Evolutionary conservation across 1,140 invertebrate species (phyloP), one percentile per base, ranked within the genome.

Genomic region (Vollenhovia emeryi): DNA sequence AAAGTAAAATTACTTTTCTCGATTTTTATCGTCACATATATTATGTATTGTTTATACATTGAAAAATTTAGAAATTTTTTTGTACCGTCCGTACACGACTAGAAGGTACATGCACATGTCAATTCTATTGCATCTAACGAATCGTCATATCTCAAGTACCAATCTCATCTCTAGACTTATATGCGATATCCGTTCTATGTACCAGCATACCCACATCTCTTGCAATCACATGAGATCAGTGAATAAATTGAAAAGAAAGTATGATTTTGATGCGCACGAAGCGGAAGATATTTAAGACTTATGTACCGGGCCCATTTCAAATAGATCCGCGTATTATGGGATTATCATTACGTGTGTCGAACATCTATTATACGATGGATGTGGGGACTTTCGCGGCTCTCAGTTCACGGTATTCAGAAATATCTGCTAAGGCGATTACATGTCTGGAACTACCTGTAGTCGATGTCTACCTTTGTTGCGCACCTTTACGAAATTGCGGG

Each of bases 401-500:
- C 43, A 50, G 50, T 27, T 13, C 59, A 40, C 30, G 75, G 45
- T 48, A 89, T 89, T 85, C 83, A 85, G 48, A 57, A 66, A 89
- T 89, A 82, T 88, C 85, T 76, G 60, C 18, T 89, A 89, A 89
- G 86, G 64, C 87, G 86, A 89, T 89, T 89, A 89, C 86, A 86
- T 75, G 59, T 64, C 66, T 57, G 45, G 40, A 48, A 36, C 83
- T 89, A 89, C 87, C 87, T 89, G 87, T 85, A 27, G 30, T 8
- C 13, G 30, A 52, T 59, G 40, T 75, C 24, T 7, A n/a, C 60
- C 52, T 75, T 89, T 89, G 87, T 89, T 75, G 45, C n/a, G 48
- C 27, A 5, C 60, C 55, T 71, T 62, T 57, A 84, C 62, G 66
- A 74, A 86, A 80, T 68, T 75, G 21, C 11, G 68, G 48, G 57